Evolutionary conservation across 1,140 invertebrate species (phyloP).

Genomic region (Drosophila bocqueti): DNA sequence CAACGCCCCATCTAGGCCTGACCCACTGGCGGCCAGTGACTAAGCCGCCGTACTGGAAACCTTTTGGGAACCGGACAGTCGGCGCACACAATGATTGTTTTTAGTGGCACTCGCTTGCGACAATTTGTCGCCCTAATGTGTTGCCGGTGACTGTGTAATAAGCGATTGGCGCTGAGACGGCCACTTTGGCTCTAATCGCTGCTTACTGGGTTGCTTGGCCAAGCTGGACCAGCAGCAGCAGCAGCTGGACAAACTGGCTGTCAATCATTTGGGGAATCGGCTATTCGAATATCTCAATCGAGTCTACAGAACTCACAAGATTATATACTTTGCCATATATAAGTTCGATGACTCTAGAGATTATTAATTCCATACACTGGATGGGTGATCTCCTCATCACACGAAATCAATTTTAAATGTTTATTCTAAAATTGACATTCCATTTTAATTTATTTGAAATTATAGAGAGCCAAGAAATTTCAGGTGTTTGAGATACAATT

Average conservation of each 20-base stretch:
- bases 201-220: conserved; percentile 10
- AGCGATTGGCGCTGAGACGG: conserved; percentile 28
- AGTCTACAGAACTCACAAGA: conserved; percentile 1
- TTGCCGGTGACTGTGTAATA: conserved; percentile 59
- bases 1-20: conserved; percentile 22
- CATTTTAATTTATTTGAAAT: neutral
- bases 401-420: neutral
- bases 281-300: conserved; percentile 18
- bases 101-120: conserved; percentile 40
- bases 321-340: no score
- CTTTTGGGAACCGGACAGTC: conserved; percentile 28
- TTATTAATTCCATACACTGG: conserved; percentile 3
- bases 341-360: conserved; percentile 9
- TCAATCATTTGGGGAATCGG: conserved; percentile 4
- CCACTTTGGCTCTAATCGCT: conserved; percentile 45
- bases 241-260: conserved; percentile 7
- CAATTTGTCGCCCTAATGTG: conserved; percentile 62
- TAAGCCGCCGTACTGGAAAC: conserved; percentile 36
- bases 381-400: neutral
- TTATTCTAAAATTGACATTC: neutral
- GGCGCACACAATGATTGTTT: conserved; percentile 39
- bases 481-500: neutral
- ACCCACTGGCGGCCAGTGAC: conserved; percentile 26
- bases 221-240: neutral
- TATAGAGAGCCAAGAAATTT: neutral